Percentiles rank a stretch among this genome's conserved stretches.
Conservation (phyloP, 2,888 invertebrate genomes). For the Hetaerina titia region DNA sequence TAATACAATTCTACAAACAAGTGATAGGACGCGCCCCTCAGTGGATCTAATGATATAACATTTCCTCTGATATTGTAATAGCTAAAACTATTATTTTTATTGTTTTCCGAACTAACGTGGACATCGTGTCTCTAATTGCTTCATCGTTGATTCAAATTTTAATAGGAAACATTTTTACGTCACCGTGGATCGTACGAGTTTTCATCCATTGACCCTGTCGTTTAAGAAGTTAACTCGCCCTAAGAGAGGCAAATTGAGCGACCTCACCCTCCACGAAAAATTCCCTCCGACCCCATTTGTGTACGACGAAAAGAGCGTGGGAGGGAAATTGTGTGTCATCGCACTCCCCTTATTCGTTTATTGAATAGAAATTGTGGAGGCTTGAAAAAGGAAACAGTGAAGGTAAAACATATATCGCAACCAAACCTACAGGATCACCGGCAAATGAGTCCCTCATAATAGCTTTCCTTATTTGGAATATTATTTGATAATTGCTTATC, state of each 20-base stretch:
- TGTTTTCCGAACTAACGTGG: background rate
- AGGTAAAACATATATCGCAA: background rate
- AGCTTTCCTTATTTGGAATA: too few species aligned
- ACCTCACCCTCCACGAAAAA: background rate
- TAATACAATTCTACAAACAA: too few species aligned
- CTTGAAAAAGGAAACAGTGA: background rate
- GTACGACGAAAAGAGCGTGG: constrained; percentile 7
- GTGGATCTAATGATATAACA: too few species aligned
- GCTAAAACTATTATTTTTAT: background rate
- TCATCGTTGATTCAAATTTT: background rate
- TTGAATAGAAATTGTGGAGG: constrained; percentile 30
- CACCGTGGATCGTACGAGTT: constrained; percentile 18
- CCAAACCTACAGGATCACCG: too few species aligned
- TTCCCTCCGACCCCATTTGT: background rate
- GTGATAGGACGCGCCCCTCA: too few species aligned
- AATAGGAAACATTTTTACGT: background rate
- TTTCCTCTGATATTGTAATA: too few species aligned
- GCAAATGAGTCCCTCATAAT: too few species aligned
- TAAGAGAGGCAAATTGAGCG: constrained; percentile 45
- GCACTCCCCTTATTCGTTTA: background rate
- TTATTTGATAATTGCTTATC: too few species aligned
- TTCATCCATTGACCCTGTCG: constrained; percentile 55
- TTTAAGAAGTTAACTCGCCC: constrained; percentile 49
- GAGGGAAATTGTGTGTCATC: constrained; percentile 29
- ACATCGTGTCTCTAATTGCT: background rate